phyloP scores from a whole-genome alignment of 35 echinoderm and acorn worm genomes.

The Anneissia japonica region DNA sequence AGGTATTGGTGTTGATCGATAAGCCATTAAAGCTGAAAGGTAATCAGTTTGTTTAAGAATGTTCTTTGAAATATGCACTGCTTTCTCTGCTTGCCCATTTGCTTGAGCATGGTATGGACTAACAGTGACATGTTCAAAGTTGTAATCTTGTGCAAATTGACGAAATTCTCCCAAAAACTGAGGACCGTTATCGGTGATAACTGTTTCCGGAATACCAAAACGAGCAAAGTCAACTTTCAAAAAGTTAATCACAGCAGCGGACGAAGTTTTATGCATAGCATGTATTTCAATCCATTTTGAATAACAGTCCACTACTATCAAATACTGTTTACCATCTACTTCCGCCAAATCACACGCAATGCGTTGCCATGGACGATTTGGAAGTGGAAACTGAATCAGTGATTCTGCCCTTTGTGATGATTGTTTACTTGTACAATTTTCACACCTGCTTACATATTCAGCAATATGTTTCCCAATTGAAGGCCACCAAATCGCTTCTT shows the following conservation, averaged over 20 bases:
- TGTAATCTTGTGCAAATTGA: slow-evolving; percentile 21
- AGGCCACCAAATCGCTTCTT: slow-evolving; percentile 24
- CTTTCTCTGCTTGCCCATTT: slow-evolving; percentile 49
- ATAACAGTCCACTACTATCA: slow-evolving; percentile 12
- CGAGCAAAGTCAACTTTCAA: slow-evolving; percentile 20
- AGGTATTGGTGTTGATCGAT: slow-evolving; percentile 16
- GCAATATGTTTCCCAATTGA: background rate
- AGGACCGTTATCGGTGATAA: slow-evolving; percentile 6
- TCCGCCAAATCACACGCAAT: slow-evolving; percentile 21
- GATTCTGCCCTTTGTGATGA: background rate
- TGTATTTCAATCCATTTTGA: slow-evolving; percentile 7
- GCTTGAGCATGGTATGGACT: slow-evolving; percentile 16
- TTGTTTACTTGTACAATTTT: slow-evolving; percentile 3
- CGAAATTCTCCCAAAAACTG: slow-evolving; percentile 25
- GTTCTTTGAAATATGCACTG: slow-evolving; percentile 46
- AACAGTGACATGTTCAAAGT: slow-evolving; percentile 8
- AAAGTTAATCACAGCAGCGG: slow-evolving; percentile 8
- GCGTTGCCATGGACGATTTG: slow-evolving; percentile 17
- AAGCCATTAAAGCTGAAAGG: slow-evolving; percentile 9
- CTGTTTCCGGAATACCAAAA: background rate
- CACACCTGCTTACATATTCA: slow-evolving; percentile 5
- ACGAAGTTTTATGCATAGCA: background rate
- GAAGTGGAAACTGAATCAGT: slow-evolving; percentile 4
- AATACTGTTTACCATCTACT: slow-evolving; percentile 9
- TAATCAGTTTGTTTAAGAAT: background rate